A percentile compares a stretch with the other conserved stretches of the same genome.
phyloP scores from a whole-genome alignment of 2,888 invertebrate species.

The Eristalis intricaria region DNA sequence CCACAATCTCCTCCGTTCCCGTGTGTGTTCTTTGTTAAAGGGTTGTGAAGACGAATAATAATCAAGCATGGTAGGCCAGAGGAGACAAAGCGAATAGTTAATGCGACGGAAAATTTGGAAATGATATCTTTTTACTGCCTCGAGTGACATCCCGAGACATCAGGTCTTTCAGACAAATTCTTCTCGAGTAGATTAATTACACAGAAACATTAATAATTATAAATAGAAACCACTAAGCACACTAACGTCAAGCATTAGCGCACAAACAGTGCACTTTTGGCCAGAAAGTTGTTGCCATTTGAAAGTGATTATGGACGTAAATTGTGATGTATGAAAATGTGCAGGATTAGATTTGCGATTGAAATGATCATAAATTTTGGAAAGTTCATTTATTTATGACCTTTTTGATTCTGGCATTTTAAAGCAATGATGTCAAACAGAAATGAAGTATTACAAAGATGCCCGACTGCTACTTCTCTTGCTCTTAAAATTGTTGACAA shows the following conservation, averaged over 20 bases:
- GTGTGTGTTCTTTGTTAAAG: background rate
- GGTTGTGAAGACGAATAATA: slow-evolving; percentile 33
- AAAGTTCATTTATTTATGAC: too few relatives aligned
- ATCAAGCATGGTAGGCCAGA: slow-evolving; percentile 9
- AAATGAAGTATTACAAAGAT: too few relatives aligned
- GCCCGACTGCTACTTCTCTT: too few relatives aligned
- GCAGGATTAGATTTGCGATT: background rate
- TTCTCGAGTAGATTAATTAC: slow-evolving; percentile 36
- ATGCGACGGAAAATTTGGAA: background rate
- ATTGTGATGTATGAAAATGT: background rate
- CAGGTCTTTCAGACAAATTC: background rate
- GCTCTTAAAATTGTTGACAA: too few relatives aligned
- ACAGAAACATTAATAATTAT: slow-evolving; percentile 33
- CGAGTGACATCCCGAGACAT: background rate
- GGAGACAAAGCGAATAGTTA: background rate
- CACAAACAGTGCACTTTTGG: slow-evolving; percentile 15
- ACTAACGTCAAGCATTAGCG: slow-evolving; percentile 55
- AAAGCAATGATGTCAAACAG: too few relatives aligned
- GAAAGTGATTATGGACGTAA: background rate
- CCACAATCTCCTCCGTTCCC: background rate
- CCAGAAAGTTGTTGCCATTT: background rate
- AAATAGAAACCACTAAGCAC: slow-evolving; percentile 62
- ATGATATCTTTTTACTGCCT: background rate
- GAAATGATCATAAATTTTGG: too few relatives aligned
- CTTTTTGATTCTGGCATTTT: too few relatives aligned